Conservation (phyloP, 1,140 invertebrate species). For the Drosophila bocqueti region DNA sequence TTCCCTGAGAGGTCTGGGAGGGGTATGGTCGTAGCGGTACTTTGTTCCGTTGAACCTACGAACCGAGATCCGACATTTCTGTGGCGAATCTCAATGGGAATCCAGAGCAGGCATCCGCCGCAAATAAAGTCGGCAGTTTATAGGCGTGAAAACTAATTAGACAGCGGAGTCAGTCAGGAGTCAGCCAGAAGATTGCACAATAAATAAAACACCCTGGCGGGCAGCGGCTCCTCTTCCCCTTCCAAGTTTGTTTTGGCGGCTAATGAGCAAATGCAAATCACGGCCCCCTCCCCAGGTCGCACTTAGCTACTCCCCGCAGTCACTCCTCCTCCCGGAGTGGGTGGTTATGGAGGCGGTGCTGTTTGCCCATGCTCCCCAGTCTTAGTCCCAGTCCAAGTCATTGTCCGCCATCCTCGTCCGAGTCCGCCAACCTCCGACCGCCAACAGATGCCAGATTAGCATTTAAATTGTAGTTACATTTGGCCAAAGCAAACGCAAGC, state of each 20-base stretch:
- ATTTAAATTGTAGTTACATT: conserved; percentile 83
- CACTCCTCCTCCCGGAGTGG: conserved; percentile 10
- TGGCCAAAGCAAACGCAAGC: conserved; percentile 56
- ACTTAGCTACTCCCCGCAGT: background rate
- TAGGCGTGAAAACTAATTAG: conserved; percentile 79
- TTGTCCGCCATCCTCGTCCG: conserved; percentile 50
- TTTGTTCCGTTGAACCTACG: conserved; percentile 72
- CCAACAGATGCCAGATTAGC: conserved; percentile 80
- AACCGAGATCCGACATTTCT: conserved; percentile 52
- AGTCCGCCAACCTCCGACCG: conserved; percentile 62
- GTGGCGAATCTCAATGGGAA: conserved; percentile 48
- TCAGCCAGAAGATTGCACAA: conserved; percentile 52
- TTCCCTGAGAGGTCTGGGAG: conserved; percentile 18
- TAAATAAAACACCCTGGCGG: conserved; percentile 57
- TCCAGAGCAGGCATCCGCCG: conserved; percentile 60
- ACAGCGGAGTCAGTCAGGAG: conserved; percentile 55
- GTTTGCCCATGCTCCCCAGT: conserved; percentile 61
- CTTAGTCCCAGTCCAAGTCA: conserved; percentile 15
- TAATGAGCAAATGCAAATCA: conserved; percentile 65
- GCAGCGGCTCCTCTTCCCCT: conserved; percentile 1
- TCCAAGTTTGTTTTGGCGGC: conserved; percentile 28
- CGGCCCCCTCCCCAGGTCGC: conserved; percentile 29
- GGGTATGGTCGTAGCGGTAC: conserved; percentile 53
- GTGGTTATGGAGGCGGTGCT: conserved; percentile 56
- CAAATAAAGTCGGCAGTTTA: conserved; percentile 74